These are phyloP conservation scores for Drosophila grimshawi DNA, from an alignment of 1,140 invertebrate genomes.

Conservation along the genomic window DNA sequence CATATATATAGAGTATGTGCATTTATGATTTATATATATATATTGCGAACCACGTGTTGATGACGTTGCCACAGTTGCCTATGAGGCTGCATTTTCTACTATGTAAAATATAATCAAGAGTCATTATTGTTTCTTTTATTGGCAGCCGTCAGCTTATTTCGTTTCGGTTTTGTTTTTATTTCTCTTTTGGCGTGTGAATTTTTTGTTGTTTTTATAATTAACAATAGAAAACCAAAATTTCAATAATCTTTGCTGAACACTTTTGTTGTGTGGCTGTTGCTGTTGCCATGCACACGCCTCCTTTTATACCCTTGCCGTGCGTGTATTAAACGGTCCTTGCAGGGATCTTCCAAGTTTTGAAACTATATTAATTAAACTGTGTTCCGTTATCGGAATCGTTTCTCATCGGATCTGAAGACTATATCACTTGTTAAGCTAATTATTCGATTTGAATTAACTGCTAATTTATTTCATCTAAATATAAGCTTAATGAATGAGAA, in stretches of 20 bases:
- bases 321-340: too few relatives aligned
- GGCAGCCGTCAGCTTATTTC: slow-evolving; percentile 17
- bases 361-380: too few relatives aligned
- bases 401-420: too few relatives aligned
- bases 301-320: slow-evolving; percentile 6
- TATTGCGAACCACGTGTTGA: slow-evolving; percentile 59
- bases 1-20: slow-evolving; percentile 14
- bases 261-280: slow-evolving; percentile 25
- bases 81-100: slow-evolving; percentile 49
- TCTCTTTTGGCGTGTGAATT: slow-evolving; percentile 61
- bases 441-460: too few relatives aligned
- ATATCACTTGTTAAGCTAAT: too few relatives aligned
- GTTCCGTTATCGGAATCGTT: too few relatives aligned
- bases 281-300: slow-evolving; percentile 52
- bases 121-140: slow-evolving; percentile 46
- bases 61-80: slow-evolving; percentile 52
- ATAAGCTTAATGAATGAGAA: too few relatives aligned
- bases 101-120: slow-evolving; percentile 62
- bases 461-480: too few relatives aligned
- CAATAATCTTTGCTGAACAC: slow-evolving; percentile 32
- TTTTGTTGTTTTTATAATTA: slow-evolving; percentile 7
- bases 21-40: background rate
- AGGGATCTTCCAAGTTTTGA: too few relatives aligned
- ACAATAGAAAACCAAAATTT: slow-evolving; percentile 30
- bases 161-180: slow-evolving; percentile 25